A percentile compares a stretch with the other conserved stretches of the same genome.
These are phyloP conservation scores for Scyliorhinus canicula DNA, from an alignment of 2,797 vertebrate species.

Conservation along the genomic window DNA sequence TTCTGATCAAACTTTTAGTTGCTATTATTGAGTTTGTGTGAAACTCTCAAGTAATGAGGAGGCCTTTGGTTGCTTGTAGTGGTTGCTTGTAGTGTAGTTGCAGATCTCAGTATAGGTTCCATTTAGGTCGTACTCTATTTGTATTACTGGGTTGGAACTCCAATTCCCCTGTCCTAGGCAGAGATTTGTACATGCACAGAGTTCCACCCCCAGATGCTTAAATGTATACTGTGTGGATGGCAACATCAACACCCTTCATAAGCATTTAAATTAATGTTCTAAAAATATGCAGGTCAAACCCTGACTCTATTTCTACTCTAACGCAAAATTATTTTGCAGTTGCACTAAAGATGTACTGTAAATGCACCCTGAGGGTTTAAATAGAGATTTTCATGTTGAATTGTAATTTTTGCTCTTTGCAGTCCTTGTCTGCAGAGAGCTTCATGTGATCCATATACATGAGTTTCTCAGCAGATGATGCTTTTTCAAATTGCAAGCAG, in stretches of 20 bases:
- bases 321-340: neutral
- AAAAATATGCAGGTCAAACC: neutral
- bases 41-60: neutral
- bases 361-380: neutral
- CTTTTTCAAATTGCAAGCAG: neutral
- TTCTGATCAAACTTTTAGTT: neutral
- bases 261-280: neutral
- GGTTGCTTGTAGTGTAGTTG: neutral
- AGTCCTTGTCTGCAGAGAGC: neutral
- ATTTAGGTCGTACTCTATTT: neutral
- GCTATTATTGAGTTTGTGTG: neutral
- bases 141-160: neutral
- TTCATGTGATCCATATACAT: constrained; percentile 22
- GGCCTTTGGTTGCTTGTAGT: neutral
- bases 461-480: constrained; percentile 41
- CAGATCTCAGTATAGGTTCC: neutral
- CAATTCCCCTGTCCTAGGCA: no score
- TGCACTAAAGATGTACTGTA: neutral
- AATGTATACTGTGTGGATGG: neutral
- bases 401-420: constrained; percentile 4
- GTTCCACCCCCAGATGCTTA: neutral
- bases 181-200: neutral
- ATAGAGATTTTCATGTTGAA: neutral
- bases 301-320: neutral
- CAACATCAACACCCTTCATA: neutral